phyloP scores from a whole-genome alignment of 2,113 vertebrate species.

The Poecilia latipinna region DNA sequence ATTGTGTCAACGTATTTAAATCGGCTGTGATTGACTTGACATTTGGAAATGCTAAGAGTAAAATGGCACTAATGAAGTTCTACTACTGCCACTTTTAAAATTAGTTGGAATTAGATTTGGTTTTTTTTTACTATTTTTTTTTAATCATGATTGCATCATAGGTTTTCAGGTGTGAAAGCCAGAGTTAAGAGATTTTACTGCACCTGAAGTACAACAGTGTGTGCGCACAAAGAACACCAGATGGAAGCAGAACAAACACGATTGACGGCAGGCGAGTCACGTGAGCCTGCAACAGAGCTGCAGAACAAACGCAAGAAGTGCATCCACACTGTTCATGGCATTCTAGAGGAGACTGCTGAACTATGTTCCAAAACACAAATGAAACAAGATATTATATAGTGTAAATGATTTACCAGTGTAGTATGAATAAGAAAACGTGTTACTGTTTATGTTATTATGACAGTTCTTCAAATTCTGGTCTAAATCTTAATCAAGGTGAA shows the following conservation, averaged over 20 bases:
- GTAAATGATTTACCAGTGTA: no score
- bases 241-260: conserved; percentile 22
- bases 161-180: neutral
- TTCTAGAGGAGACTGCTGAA: no score
- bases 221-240: conserved; percentile 4
- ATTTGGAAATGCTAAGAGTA: neutral
- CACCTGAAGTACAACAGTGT: neutral
- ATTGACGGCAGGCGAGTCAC: neutral
- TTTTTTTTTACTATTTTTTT: neutral
- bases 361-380: neutral
- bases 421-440: neutral
- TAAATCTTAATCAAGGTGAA: neutral
- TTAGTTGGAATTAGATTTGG: neutral
- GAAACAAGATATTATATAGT: neutral
- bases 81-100: neutral
- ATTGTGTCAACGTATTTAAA: neutral
- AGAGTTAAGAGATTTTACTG: no score
- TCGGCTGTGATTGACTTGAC: neutral
- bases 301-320: neutral
- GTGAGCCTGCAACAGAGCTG: neutral
- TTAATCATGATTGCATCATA: neutral
- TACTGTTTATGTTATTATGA: neutral
- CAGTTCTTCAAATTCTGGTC: neutral
- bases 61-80: neutral
- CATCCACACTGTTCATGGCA: neutral